Evolutionary conservation across 2,888 invertebrate species (phyloP), one percentile per base, ranked within the genome.

Genomic region (Pegoplata infirma): DNA sequence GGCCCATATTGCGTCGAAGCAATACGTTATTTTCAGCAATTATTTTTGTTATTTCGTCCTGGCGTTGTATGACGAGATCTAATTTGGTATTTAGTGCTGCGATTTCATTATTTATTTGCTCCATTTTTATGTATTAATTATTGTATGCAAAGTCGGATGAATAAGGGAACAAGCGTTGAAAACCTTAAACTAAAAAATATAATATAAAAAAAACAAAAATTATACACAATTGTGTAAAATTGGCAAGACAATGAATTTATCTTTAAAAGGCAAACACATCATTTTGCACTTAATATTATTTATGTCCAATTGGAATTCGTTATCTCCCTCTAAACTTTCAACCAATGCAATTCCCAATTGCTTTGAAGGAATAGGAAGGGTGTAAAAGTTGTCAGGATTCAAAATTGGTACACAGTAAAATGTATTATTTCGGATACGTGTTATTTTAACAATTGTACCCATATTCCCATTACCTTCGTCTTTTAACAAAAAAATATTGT

Each of bases 11-110:
- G 3, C 25, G 25, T 25, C 25, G 25, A 25, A 25, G 25, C 25
- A 25, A 25, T 51, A 12, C 23, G 10, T 51, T 51, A 51, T 23
- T 51, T 51, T 51, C 17, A 12, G 51, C 51, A 23, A 23, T 8
- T 23, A 51, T 51, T 23, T 51, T 23, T 51, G 10, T 51, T 51
- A 51, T 23, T 21, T 51, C 51, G 12, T 23, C 51, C 51, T 51
- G 51, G 51, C 51, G 51, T 51, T 51, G 19, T 51, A 51, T 51
- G 5, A 51, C 51, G 51, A 51, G 23, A 51, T 51, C 51, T 19
- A 51, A 23, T 51, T 23, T 51, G 51, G 21, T 6, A 19, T 51
- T 51, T 21, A 51, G 21, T 12, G 21, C 51, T 51, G 19, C 51
- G 51, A 51, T 51, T 46, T 46, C 14, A 14, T 19, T 47, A 17